Base-by-base conservation (phyloP, 2,113 vertebrate species). In the Argyrosomus japonicus region DNA sequence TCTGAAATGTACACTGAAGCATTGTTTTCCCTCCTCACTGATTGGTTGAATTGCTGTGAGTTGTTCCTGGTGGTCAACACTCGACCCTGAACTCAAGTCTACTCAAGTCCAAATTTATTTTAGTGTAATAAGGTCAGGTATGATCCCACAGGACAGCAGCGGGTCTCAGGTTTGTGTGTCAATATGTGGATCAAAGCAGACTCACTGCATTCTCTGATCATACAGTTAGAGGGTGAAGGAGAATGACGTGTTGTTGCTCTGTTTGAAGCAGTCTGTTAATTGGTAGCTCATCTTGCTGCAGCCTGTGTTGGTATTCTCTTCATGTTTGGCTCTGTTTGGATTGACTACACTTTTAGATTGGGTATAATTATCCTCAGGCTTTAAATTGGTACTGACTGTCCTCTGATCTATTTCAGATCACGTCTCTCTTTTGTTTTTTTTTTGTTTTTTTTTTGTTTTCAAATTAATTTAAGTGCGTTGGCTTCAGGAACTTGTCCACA, bases 211-310 rank as follows among this genome's bases (percentile, higher is more conserved):
- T 43, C 12, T n/a, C 32, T 57, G 21, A 56, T 43, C 51, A 36
- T 1, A 0, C 8, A 40, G 27, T 32, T 21, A 62, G 43, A 29
- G 23, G 3, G 4, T 10, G 47, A 21, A 14, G 40, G 13, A 47
- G 45, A 54, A 65, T 12, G 15, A 54, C 50, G 25, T 48, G 25
- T 23, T 0, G 1, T 45, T 21, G 2, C 47, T 64, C 13, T 53
- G 53, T 70, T 50, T 54, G 29, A 21, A n/a, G n/a, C 27, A 54
- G 32, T 63, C 53, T 75, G 40, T 60, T 68, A 60, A 75, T 62
- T 45, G 32, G 23, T 29, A 56, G 54, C 54, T 75, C 58, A 19
- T 67, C 21, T 0, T 1, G 25, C 15, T 58, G 40, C 25, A 1
- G 25, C 12, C 19, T 15, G 17, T 43, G 27, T 43, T 43, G 17